Evolutionary conservation across 2,888 invertebrate species (phyloP).

Genomic region (Blera fallax): DNA sequence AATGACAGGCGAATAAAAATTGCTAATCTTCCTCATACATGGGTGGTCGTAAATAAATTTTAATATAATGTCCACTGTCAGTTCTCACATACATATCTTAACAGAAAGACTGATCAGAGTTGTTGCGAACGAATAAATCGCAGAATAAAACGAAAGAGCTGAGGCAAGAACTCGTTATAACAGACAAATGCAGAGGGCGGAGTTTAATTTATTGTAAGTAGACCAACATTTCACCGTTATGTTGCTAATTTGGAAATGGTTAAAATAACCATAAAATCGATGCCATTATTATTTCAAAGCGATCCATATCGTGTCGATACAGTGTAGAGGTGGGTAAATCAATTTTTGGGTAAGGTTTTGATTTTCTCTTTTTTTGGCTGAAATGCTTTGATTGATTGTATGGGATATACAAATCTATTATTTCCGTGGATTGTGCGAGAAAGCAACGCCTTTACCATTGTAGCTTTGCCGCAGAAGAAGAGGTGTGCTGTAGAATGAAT

Average conservation of each 20-base stretch:
- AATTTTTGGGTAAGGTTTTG: neutral
- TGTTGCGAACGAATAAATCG: neutral
- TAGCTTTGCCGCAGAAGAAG: neutral
- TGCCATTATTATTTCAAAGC: neutral
- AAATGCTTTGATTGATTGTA: neutral
- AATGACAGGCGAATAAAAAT: conserved; percentile 47
- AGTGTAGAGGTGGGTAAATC: neutral
- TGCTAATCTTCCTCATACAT: conserved; percentile 20
- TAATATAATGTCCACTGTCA: neutral
- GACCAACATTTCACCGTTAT: conserved; percentile 8
- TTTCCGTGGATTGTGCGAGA: neutral
- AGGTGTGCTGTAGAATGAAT: no score
- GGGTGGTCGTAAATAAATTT: conserved; percentile 16
- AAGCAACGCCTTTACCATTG: neutral
- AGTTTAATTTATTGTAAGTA: conserved; percentile 9
- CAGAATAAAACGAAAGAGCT: neutral
- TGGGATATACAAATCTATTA: neutral
- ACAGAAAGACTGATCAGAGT: neutral
- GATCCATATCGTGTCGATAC: neutral
- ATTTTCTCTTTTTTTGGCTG: neutral
- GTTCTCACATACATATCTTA: neutral
- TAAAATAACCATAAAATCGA: neutral
- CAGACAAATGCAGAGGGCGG: neutral
- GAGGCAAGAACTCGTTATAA: neutral
- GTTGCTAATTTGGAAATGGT: neutral